Evolutionary conservation across 2,113 vertebrate genomes (phyloP).

Genomic region (Taurulus bubalis): DNA sequence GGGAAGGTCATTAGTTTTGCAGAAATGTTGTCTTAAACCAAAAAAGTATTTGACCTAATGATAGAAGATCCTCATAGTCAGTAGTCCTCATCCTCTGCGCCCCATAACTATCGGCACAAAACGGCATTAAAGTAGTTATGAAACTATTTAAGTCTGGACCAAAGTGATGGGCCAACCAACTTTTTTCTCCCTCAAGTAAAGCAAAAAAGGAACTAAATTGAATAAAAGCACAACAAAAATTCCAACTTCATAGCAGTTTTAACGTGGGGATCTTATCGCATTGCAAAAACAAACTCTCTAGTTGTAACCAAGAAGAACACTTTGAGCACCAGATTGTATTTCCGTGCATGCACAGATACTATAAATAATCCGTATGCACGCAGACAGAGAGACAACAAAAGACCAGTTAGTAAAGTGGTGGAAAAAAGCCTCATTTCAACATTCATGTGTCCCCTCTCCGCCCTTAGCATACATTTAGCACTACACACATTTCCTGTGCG

Average conservation of each 20-base stretch:
- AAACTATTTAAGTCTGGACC: not conserved
- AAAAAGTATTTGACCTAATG: not conserved
- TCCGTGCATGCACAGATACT: not conserved
- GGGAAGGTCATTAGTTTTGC: not conserved
- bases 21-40: not conserved
- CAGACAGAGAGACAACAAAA: constrained; percentile 14
- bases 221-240: not conserved
- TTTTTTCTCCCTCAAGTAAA: not conserved
- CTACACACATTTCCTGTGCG: constrained; percentile 56
- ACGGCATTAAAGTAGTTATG: not conserved
- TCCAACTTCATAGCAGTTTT: not conserved
- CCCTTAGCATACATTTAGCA: constrained; percentile 40
- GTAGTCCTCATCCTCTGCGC: not conserved
- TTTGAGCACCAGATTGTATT: not conserved
- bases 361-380: not conserved
- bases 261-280: not conserved
- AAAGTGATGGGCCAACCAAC: not conserved
- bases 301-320: not conserved
- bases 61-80: not conserved
- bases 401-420: constrained; percentile 5
- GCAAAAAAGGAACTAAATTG: not conserved
- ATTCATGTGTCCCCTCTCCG: constrained; percentile 10
- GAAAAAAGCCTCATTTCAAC: constrained; percentile 7
- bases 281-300: not conserved
- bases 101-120: not conserved